Base-by-base conservation (phyloP, 2,888 invertebrate species). In the Actias luna region DNA sequence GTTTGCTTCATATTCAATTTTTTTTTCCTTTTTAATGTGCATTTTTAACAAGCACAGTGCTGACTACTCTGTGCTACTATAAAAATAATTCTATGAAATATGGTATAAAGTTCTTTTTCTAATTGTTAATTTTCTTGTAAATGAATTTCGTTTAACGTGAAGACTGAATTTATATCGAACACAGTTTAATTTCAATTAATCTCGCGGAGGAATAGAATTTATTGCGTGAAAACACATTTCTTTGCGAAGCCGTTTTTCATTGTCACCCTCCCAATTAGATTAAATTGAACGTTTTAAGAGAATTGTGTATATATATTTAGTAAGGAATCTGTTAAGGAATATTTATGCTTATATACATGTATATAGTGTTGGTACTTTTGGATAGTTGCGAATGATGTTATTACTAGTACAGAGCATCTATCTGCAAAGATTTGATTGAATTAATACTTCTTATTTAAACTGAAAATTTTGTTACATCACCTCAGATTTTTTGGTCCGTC, bases 141-240 rank as follows among this genome's bases (percentile, higher is more conserved):
- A 14, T 14, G 1, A 5, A 18, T 31, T 33, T 50, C 16, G 31
- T 42, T 16, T 39, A 18, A 57, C n/a, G 12, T 39, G 33, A 36
- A 57, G 35, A 31, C n/a, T 42, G 16, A 42, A 50, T 35, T 8
- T 59, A 59, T 52, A 63, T 58, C 27, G 57, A 57, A 57, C 36
- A 39, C 58, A 58, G 55, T 62, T 62, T 59, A 59, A 62, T 52
- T 42, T 57, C 61, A 59, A 61, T 62, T 64, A 64, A 64, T 64
- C 62, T 57, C 27, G 39, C 12, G 22, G 35, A 33, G 57, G 64
- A 62, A 61, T 46, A 35, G 59, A 59, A 64, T 59, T 61, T 59
- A 64, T 62, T 50, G 61, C 52, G 59, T 36, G 64, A 57, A 64
- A 64, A 64, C 61, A 35, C 52, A 64, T 64, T 64, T 62, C 55